phyloP scores from a whole-genome alignment of 2,113 vertebrate genomes.

The Chiloscyllium plagiosum region DNA sequence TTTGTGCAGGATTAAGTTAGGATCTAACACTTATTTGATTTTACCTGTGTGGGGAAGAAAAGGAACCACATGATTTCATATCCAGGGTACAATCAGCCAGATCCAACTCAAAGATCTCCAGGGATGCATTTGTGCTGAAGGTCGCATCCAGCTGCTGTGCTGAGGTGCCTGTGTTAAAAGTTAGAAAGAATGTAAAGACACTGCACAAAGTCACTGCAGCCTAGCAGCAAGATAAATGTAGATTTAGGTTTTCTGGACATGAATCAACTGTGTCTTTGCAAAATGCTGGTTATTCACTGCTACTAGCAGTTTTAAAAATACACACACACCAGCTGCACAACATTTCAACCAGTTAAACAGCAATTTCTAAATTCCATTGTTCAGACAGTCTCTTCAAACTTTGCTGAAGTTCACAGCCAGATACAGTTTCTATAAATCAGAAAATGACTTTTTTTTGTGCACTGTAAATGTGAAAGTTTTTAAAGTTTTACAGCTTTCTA shows the following conservation, averaged over 20 bases:
- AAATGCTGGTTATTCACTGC: background rate
- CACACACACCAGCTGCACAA: background rate
- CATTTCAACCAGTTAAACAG: background rate
- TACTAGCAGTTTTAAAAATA: background rate
- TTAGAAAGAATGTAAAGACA: background rate
- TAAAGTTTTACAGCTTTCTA: background rate
- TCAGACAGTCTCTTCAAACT: background rate
- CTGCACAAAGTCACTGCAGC: background rate
- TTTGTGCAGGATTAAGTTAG: background rate
- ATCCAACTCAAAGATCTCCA: conserved; percentile 91
- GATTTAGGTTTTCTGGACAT: background rate
- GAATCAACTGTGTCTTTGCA: background rate
- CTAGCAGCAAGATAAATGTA: background rate
- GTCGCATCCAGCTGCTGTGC: conserved; percentile 94
- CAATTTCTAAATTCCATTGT: background rate
- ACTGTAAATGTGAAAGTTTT: background rate
- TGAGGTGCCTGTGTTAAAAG: conserved; percentile 73
- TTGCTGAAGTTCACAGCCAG: background rate
- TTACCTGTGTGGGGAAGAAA: conserved; percentile 80
- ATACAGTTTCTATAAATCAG: background rate
- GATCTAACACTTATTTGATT: background rate
- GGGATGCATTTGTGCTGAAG: conserved; percentile 86
- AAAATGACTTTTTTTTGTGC: background rate
- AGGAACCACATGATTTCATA: conserved; percentile 84
- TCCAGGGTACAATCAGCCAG: conserved; percentile 76